Conservation (phyloP, 2,797 vertebrate species). For the Fistularia tabacaria region DNA sequence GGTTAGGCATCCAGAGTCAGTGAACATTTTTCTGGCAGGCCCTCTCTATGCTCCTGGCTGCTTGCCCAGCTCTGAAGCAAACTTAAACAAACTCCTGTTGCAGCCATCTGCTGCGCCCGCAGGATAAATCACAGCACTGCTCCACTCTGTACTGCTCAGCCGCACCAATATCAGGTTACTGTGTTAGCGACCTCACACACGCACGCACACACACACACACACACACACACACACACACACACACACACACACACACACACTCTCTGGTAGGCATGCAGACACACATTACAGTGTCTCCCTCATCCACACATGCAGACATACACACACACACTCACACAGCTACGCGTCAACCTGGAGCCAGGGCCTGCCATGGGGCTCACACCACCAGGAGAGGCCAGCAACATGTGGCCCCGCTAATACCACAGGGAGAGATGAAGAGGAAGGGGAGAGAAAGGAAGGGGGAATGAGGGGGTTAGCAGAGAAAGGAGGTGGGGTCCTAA, state of each 20-base stretch:
- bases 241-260: conserved; percentile 46
- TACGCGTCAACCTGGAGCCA: conserved; percentile 92
- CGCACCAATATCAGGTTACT: conserved; percentile 72
- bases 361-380: conserved; percentile 80
- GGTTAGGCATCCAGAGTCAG: conserved; percentile 85
- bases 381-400: conserved; percentile 85
- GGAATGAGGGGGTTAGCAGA: background rate
- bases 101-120: conserved; percentile 98
- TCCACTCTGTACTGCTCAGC: conserved; percentile 68
- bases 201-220: conserved; percentile 25
- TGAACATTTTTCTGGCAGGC: conserved; percentile 91
- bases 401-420: conserved; percentile 88
- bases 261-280: conserved; percentile 34
- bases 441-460: conserved; percentile 5
- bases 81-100: conserved; percentile 99
- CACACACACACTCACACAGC: conserved; percentile 49
- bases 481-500: conserved; percentile 5
- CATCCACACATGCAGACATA: conserved; percentile 22
- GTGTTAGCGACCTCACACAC: conserved; percentile 63
- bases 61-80: conserved; percentile 91
- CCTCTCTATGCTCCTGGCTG: conserved; percentile 82
- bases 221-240: conserved; percentile 17
- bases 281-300: conserved; percentile 6
- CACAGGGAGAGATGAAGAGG: conserved; percentile 78
- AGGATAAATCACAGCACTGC: conserved; percentile 99